Evolutionary conservation across 2,797 vertebrate genomes (phyloP).

Genomic region (Micromesistius poutassou): DNA sequence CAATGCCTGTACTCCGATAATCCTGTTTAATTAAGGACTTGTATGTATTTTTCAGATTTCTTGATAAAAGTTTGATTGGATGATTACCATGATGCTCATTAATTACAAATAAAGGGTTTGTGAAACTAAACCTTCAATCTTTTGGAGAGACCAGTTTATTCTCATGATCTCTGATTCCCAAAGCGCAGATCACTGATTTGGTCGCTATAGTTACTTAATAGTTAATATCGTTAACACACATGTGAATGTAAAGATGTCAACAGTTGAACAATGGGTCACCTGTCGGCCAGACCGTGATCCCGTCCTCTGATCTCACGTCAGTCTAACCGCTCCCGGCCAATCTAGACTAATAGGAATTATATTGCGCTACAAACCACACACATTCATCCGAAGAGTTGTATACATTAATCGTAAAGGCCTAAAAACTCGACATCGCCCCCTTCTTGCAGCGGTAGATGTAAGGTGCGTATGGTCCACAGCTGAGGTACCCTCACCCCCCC

Average conservation of each 20-base stretch:
- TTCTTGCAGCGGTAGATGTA: not conserved
- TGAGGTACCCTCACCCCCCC: not conserved
- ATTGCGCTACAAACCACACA: not conserved
- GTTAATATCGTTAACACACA: not conserved
- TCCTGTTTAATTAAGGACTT: slow-evolving; percentile 21
- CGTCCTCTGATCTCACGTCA: slow-evolving; percentile 46
- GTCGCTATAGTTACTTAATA: not conserved
- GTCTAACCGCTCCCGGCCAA: slow-evolving; percentile 35
- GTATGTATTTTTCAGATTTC: not conserved
- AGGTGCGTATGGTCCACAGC: not conserved
- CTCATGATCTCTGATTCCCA: not conserved
- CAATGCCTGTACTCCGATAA: slow-evolving; percentile 39
- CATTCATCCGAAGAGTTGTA: not conserved
- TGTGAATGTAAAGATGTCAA: not conserved
- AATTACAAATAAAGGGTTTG: slow-evolving; percentile 22
- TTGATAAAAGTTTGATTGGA: slow-evolving; percentile 10
- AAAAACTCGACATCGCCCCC: not conserved
- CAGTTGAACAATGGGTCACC: slow-evolving; percentile 22
- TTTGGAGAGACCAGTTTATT: not conserved
- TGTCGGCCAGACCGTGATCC: slow-evolving; percentile 53
- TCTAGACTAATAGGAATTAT: not conserved
- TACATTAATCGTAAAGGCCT: not conserved
- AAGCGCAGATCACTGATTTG: not conserved
- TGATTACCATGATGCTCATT: not conserved
- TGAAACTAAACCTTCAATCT: slow-evolving; percentile 9